Base-by-base conservation (phyloP, 2,113 vertebrate genomes). In the Varanus komodoensis region DNA sequence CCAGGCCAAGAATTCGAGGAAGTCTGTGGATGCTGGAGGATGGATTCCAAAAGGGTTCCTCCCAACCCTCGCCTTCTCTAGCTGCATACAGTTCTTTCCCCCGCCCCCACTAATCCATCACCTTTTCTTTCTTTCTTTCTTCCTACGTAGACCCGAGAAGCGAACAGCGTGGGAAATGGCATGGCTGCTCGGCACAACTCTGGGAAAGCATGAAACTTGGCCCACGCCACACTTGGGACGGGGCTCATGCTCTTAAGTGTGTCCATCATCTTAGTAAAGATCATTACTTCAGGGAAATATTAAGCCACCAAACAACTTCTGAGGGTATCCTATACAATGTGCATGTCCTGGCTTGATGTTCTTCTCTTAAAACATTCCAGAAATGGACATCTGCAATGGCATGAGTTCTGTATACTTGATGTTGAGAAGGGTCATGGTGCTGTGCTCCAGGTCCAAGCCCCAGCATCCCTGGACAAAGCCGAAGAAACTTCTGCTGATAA, bases 91-190 rank as follows among this genome's bases (percentile, higher is more conserved):
- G 38, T 44, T 44, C 38, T 44, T 3, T 44, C 38, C 38, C 38
- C 38, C 3, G 38, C 38, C 38, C 38, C 15, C 50, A 48, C 82
- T 12, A 34, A 34, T 67, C 9, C 32, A 68, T 68, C 12, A 38
- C 25, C 38, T 44, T 68, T 4, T 84, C 34, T 68, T 34, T 29
- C 4, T 84, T 38, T 67, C 61, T 75, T 73, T 79, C 38, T n/a
- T n/a, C n/a, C n/a, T n/a, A 44, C 2, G 38, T 67, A 95, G 94
- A 93, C 94, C 29, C 82, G 87, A n/a, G 88, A 93, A 25, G 89
- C 92, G n/a, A 91, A 93, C 52, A 80, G 3, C 11, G 8, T 38
- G 7, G 93, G 93, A 3, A 71, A 93, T 5, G 19, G 23, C 21
- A 67, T 34, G 0, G 3, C 54, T 0, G 93, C 94, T 0, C 81